These are phyloP conservation scores for Drosophila prosaltans DNA, from an alignment of 1,140 invertebrate genomes.

Conservation along the genomic window DNA sequence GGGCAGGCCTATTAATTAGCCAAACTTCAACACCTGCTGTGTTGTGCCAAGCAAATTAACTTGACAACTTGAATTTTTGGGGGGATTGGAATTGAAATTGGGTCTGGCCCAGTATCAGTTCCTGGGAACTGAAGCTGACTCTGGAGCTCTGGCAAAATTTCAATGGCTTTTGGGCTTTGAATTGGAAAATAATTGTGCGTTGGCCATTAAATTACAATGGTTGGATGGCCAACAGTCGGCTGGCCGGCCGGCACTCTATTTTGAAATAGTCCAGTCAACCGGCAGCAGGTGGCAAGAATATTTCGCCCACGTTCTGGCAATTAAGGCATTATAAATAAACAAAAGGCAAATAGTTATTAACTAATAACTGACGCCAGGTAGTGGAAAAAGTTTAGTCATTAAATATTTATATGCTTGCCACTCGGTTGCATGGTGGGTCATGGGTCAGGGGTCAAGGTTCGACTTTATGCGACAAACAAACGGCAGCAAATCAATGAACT, in stretches of 20 bases:
- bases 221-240: slow-evolving; percentile 49
- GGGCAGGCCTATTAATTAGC: slow-evolving; percentile 72
- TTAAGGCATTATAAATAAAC: slow-evolving; percentile 80
- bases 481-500: slow-evolving; percentile 60
- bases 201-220: slow-evolving; percentile 78
- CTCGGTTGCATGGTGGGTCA: slow-evolving; percentile 36
- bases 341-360: slow-evolving; percentile 79
- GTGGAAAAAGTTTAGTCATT: slow-evolving; percentile 50
- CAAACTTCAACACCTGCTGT: slow-evolving; percentile 80
- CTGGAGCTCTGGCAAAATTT: slow-evolving; percentile 33
- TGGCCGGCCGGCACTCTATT: slow-evolving; percentile 19
- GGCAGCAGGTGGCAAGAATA: slow-evolving; percentile 48
- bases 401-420: slow-evolving; percentile 65
- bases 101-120: too few species aligned
- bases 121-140: too few species aligned
- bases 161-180: slow-evolving; percentile 64
- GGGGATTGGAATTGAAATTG: not conserved
- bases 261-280: slow-evolving; percentile 2
- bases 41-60: slow-evolving; percentile 68
- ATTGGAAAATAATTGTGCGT: slow-evolving; percentile 80
- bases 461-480: not conserved
- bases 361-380: slow-evolving; percentile 67
- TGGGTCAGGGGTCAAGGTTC: slow-evolving; percentile 59
- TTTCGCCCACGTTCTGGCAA: slow-evolving; percentile 65
- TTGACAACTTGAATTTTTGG: slow-evolving; percentile 52